Evolutionary conservation across 2,797 vertebrate species (phyloP).

Genomic region (Enteromius thamalakanensis): DNA sequence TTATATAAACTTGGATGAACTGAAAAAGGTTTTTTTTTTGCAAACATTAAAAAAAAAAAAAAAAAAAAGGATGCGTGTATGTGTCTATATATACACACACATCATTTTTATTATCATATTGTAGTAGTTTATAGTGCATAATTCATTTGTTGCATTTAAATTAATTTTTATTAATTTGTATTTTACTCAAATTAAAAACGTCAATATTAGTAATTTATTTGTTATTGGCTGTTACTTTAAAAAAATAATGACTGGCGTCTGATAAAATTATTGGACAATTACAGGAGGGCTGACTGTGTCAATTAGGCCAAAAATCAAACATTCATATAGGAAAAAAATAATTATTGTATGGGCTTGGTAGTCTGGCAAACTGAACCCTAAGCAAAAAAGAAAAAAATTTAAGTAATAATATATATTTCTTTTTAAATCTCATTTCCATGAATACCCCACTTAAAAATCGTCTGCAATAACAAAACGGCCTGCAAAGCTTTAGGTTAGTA

Average conservation of each 20-base stretch:
- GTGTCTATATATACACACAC: too few species aligned
- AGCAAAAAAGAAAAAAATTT: too few species aligned
- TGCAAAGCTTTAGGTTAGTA: background rate
- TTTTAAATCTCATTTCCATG: background rate
- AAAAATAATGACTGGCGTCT: background rate
- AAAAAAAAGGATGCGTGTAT: too few species aligned
- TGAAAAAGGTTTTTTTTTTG: too few species aligned
- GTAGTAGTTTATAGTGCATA: background rate
- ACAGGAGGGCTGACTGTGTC: background rate
- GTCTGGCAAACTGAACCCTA: background rate
- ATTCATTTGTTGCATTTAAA: background rate
- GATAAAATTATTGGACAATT: background rate
- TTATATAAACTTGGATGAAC: too few species aligned
- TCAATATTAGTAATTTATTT: background rate
- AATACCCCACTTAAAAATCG: background rate
- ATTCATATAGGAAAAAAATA: background rate
- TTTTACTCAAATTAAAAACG: background rate
- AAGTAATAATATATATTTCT: background rate
- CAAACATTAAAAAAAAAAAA: too few species aligned
- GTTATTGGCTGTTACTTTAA: background rate
- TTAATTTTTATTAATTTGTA: background rate
- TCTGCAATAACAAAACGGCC: background rate
- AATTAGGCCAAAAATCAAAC: background rate
- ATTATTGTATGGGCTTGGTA: background rate
- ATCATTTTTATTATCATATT: background rate